These are phyloP conservation scores for Cabera pusaria DNA, from an alignment of 2,888 invertebrate species.

Conservation along the genomic window DNA sequence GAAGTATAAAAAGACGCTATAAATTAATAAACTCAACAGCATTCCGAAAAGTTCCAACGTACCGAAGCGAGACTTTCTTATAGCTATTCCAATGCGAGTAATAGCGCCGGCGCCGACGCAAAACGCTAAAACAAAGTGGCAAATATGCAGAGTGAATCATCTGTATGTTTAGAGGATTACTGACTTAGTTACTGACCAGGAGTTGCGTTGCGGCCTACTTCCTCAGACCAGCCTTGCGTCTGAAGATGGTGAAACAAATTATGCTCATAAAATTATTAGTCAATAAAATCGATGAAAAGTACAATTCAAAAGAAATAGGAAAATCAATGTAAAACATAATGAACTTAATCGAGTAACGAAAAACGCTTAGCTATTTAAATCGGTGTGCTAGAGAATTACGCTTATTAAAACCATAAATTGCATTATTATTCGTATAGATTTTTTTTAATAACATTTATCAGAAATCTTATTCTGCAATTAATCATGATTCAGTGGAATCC, in stretches of 20 bases:
- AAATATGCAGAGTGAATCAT: constrained; percentile 29
- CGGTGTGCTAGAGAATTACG: too few relatives aligned
- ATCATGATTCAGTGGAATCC: constrained; percentile 15
- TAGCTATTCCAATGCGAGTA: constrained; percentile 14
- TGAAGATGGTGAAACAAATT: neutral
- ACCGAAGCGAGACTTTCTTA: constrained; percentile 17
- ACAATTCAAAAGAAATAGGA: too few relatives aligned
- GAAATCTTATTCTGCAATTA: too few relatives aligned
- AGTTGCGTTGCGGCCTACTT: constrained; percentile 16
- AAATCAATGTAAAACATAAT: too few relatives aligned
- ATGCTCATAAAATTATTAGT: too few relatives aligned
- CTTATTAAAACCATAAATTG: too few relatives aligned
- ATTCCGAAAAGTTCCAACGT: constrained; percentile 3
- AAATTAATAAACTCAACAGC: neutral
- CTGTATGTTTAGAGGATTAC: constrained; percentile 50
- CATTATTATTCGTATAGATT: too few relatives aligned
- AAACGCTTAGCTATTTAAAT: too few relatives aligned
- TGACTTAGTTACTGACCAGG: constrained; percentile 25
- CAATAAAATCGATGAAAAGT: too few relatives aligned
- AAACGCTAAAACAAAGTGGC: constrained; percentile 32
- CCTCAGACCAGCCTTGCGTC: constrained; percentile 4
- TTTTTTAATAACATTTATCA: too few relatives aligned
- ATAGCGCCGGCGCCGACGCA: constrained; percentile 28
- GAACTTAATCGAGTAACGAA: too few relatives aligned
- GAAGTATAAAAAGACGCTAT: neutral